A percentile compares a stretch with the other conserved stretches of the same genome.
Conservation (phyloP, 2,797 vertebrate genomes). For the Dendrocincla tyrannina region DNA sequence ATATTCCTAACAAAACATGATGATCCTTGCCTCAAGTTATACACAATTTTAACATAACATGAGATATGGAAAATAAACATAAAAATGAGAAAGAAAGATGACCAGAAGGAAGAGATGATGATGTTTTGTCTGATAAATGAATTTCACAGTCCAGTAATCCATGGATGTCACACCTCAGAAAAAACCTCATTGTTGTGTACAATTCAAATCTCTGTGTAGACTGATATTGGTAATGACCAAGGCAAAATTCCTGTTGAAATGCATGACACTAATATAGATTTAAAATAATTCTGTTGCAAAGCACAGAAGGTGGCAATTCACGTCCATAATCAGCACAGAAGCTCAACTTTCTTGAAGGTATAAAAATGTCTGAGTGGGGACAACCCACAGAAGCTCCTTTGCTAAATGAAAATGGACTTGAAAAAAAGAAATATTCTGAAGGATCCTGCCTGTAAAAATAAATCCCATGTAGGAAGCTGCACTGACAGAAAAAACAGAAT, state of each 20-base stretch:
- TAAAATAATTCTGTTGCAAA: neutral
- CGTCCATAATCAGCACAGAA: neutral
- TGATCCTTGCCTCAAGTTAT: neutral
- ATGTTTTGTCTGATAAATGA: neutral
- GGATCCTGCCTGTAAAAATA: constrained; percentile 56
- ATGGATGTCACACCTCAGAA: neutral
- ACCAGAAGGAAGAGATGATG: neutral
- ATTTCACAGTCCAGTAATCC: neutral
- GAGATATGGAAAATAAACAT: neutral
- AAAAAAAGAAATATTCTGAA: constrained; percentile 20
- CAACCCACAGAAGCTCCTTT: constrained; percentile 18
- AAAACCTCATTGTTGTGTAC: fast-evolving
- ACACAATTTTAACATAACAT: neutral
- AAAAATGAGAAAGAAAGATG: neutral
- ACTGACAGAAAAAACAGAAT: constrained; percentile 36
- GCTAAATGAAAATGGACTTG: constrained; percentile 32
- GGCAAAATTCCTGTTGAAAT: neutral
- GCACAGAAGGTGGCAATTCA: neutral
- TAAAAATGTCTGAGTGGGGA: constrained; percentile 9
- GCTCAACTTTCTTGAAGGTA: neutral
- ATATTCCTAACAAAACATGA: neutral
- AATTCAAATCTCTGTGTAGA: neutral
- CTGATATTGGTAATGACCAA: neutral
- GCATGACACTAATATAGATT: neutral
- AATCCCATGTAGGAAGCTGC: constrained; percentile 34